Conservation (phyloP, 2,888 invertebrate genomes). For the Ctenicera cuprea region DNA sequence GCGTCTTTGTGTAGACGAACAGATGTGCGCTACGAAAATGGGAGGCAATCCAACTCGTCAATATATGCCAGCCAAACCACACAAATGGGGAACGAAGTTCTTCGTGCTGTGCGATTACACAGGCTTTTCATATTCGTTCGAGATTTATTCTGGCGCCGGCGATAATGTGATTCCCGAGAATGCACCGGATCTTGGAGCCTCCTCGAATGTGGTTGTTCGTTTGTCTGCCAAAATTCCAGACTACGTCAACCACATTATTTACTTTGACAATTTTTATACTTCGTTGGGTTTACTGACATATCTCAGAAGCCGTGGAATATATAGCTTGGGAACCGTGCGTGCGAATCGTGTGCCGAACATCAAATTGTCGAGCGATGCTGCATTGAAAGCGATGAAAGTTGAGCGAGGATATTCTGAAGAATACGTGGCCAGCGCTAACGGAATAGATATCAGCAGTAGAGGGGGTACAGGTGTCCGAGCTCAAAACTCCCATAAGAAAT, state of each 20-base stretch:
- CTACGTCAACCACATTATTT: constrained; percentile 51
- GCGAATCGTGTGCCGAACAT: constrained; percentile 52
- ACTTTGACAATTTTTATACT: constrained; percentile 55
- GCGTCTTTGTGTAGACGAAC: constrained; percentile 58
- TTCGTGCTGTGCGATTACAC: constrained; percentile 57
- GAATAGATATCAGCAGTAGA: too few species aligned
- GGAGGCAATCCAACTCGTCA: constrained; percentile 54
- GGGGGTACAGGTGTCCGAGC: too few species aligned
- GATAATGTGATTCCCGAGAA: constrained; percentile 53
- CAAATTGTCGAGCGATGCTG: constrained; percentile 47
- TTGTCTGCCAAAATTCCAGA: constrained; percentile 56
- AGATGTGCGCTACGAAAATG: constrained; percentile 59
- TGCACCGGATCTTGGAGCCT: constrained; percentile 59
- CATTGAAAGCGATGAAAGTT: neutral
- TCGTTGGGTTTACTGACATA: constrained; percentile 52
- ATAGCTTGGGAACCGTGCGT: constrained; percentile 52
- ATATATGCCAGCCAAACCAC: constrained; percentile 60
- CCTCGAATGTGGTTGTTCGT: constrained; percentile 58
- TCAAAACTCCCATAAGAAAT: too few species aligned
- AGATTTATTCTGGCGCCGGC: constrained; percentile 53
- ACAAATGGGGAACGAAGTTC: constrained; percentile 59
- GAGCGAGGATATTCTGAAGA: constrained; percentile 22
- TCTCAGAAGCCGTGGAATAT: constrained; percentile 52
- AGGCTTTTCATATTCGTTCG: constrained; percentile 60
- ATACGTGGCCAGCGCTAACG: constrained; percentile 2